Evolutionary conservation across 2,797 vertebrate genomes (phyloP).

Genomic region (Smutsia temminckii): DNA sequence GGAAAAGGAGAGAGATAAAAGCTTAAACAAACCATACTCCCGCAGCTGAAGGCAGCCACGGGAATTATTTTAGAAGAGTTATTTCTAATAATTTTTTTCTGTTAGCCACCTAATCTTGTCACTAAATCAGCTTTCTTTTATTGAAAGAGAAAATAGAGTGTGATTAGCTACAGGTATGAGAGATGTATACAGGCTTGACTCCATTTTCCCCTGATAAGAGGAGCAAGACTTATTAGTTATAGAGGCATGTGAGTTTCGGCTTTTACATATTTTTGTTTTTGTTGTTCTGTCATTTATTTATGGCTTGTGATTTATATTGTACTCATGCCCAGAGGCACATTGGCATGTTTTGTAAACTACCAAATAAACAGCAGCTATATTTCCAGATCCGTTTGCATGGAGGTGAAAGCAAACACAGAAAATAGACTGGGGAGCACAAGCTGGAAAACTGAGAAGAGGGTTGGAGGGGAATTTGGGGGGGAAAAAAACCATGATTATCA

Average conservation of each 20-base stretch:
- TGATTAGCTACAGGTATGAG: background rate
- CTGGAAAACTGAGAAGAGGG: slow-evolving; percentile 3
- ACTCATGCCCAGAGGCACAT: slow-evolving; percentile 61
- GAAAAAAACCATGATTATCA: slow-evolving; percentile 3
- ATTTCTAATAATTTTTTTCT: background rate
- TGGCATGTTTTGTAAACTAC: slow-evolving; percentile 54
- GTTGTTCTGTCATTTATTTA: slow-evolving; percentile 25
- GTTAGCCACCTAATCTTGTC: background rate
- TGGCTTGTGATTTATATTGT: slow-evolving; percentile 50
- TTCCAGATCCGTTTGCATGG: slow-evolving; percentile 48
- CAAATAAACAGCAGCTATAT: slow-evolving; percentile 54
- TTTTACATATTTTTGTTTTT: slow-evolving; percentile 25
- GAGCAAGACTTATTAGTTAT: background rate
- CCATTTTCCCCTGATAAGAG: background rate
- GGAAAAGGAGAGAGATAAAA: slow-evolving; percentile 11
- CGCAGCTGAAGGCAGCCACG: background rate
- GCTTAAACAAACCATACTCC: background rate
- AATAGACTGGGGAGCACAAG: slow-evolving; percentile 34
- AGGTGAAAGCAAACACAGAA: slow-evolving; percentile 49
- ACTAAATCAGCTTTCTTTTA: background rate
- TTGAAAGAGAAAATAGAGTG: background rate
- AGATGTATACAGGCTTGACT: background rate
- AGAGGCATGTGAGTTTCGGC: background rate
- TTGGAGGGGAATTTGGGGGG: background rate
- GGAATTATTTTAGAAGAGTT: background rate